Percentiles rank a stretch among this genome's conserved stretches.
These are phyloP conservation scores for Apis dorsata DNA, from an alignment of 1,140 invertebrate genomes.

Conservation along the genomic window DNA sequence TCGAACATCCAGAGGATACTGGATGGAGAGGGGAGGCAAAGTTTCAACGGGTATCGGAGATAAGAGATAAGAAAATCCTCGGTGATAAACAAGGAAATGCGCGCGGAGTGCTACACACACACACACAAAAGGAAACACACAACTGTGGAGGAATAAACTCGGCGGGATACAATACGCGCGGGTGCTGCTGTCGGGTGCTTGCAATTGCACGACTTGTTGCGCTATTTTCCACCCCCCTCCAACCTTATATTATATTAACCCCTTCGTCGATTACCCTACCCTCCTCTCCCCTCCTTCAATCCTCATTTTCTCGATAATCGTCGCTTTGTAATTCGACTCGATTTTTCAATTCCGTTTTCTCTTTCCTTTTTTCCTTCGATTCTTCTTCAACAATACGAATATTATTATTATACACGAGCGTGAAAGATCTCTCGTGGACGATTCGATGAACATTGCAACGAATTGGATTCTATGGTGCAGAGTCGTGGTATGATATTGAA, in stretches of 20 bases:
- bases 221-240: slow-evolving; percentile 52
- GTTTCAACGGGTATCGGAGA: background rate
- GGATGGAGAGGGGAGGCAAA: slow-evolving; percentile 4
- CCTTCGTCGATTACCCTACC: slow-evolving; percentile 9
- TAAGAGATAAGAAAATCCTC: slow-evolving; percentile 50
- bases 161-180: slow-evolving; percentile 48
- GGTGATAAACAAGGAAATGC: slow-evolving; percentile 29
- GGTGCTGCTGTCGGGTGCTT: slow-evolving; percentile 48
- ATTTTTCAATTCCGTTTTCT: background rate
- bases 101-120: background rate
- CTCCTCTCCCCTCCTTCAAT: background rate
- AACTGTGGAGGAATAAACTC: slow-evolving; percentile 51
- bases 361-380: too few species aligned
- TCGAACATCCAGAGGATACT: background rate
- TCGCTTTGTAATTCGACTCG: slow-evolving; percentile 1
- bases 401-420: too few species aligned
- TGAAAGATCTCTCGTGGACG: background rate
- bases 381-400: too few species aligned
- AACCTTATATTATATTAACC: slow-evolving; percentile 55
- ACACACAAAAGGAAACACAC: background rate
- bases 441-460: background rate
- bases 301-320: background rate
- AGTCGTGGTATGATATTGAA: too few species aligned
- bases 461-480: too few species aligned
- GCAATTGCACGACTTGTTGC: slow-evolving; percentile 67